Conservation (phyloP, 2,113 vertebrate genomes). For the Ascaphus truei region DNA sequence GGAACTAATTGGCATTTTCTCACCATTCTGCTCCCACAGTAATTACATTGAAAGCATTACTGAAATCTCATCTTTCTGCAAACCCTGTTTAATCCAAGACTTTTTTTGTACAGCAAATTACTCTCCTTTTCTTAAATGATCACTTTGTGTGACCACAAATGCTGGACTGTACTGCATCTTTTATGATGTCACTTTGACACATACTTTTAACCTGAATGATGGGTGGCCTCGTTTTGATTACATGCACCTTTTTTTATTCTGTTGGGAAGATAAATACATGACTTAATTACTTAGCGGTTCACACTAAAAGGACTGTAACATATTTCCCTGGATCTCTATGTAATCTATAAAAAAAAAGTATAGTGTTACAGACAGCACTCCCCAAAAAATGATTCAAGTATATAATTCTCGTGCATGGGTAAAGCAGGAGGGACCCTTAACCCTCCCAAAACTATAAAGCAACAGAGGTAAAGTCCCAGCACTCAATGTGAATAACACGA, state of each 20-base stretch:
- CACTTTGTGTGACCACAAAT: background rate
- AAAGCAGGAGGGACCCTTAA: no score
- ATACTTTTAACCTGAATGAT: background rate
- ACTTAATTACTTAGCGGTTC: no score
- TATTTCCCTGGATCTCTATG: no score
- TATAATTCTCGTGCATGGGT: no score
- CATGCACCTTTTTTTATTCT: background rate
- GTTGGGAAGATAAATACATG: background rate
- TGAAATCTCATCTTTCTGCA: background rate
- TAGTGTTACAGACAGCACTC: background rate
- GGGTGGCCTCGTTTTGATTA: background rate
- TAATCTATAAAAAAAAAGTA: no score
- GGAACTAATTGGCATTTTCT: slow-evolving; percentile 22
- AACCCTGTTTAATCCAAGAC: background rate
- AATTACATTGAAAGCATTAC: slow-evolving; percentile 4
- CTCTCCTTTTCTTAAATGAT: background rate
- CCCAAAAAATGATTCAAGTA: background rate
- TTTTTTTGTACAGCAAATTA: background rate
- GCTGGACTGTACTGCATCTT: background rate
- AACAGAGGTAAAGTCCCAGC: no score
- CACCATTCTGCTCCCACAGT: slow-evolving; percentile 18
- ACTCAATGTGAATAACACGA: no score
- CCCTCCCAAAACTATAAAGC: no score
- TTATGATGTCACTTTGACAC: no score
- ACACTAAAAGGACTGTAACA: no score